phyloP scores from a whole-genome alignment of 2,797 vertebrate genomes.

The Enteromius afrohamiltoni region DNA sequence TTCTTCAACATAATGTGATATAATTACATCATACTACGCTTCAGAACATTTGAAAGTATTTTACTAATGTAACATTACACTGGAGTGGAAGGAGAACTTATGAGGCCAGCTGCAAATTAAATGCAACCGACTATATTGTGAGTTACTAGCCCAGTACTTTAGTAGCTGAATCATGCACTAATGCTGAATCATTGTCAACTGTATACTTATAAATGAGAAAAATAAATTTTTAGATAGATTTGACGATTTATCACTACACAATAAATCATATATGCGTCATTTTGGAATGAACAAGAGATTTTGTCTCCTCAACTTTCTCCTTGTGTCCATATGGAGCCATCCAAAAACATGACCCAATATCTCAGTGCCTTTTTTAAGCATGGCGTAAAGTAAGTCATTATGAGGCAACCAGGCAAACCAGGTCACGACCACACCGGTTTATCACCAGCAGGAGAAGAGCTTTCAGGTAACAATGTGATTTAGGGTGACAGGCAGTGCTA shows the following conservation, averaged over 20 bases:
- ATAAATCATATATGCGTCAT: background rate
- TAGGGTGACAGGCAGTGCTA: background rate
- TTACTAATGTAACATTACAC: background rate
- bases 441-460: constrained; percentile 13
- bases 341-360: constrained; percentile 77
- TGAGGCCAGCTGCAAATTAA: background rate
- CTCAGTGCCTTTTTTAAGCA: constrained; percentile 75
- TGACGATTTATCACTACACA: background rate
- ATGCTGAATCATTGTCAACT: background rate
- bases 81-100: background rate
- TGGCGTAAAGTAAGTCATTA: constrained; percentile 73
- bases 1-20: background rate
- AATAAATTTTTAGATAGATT: background rate
- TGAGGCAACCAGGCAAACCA: constrained; percentile 75
- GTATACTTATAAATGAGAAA: background rate
- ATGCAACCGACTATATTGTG: background rate
- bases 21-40: constrained; percentile 12
- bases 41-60: background rate
- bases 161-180: background rate
- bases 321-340: constrained; percentile 63
- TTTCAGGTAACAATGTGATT: background rate
- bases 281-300: constrained; percentile 3
- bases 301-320: constrained; percentile 32
- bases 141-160: background rate
- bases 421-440: constrained; percentile 64